Evolutionary conservation across 1,140 invertebrate species (phyloP).

Genomic region (Drosophila mauritiana): DNA sequence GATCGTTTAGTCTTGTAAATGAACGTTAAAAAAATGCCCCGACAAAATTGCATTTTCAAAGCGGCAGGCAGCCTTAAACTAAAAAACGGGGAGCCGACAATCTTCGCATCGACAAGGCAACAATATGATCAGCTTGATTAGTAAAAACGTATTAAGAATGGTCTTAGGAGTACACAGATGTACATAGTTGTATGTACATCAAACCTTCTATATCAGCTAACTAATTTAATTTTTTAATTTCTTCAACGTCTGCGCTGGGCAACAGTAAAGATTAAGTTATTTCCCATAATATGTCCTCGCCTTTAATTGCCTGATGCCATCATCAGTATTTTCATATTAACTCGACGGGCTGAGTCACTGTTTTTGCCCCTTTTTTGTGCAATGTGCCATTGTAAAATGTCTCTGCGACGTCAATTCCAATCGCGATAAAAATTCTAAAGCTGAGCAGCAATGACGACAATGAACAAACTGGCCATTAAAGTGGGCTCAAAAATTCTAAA

Average conservation of each 20-base stretch:
- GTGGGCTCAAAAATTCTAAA: constrained; percentile 62
- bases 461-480: constrained; percentile 27
- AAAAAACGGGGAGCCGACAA: constrained; percentile 24
- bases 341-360: not conserved
- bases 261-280: not conserved
- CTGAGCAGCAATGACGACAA: constrained; percentile 42
- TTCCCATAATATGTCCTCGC: constrained; percentile 1
- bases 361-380: constrained; percentile 1
- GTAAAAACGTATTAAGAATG: not conserved
- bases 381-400: constrained; percentile 50
- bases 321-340: constrained; percentile 5
- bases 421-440: constrained; percentile 77
- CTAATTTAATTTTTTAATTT: too few relatives aligned
- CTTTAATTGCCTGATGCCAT: not conserved
- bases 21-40: constrained; percentile 34
- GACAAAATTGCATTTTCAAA: not conserved
- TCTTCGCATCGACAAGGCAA: not conserved
- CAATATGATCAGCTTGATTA: constrained; percentile 10
- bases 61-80: constrained; percentile 19
- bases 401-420: constrained; percentile 69
- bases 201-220: too few relatives aligned
- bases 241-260: too few relatives aligned
- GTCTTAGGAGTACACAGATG: not conserved
- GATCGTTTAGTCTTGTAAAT: constrained; percentile 49
- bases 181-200: too few relatives aligned